Percentiles rank a stretch among this genome's conserved stretches.
Evolutionary conservation across 1,140 invertebrate species (phyloP).

Genomic region (Apis florea): DNA sequence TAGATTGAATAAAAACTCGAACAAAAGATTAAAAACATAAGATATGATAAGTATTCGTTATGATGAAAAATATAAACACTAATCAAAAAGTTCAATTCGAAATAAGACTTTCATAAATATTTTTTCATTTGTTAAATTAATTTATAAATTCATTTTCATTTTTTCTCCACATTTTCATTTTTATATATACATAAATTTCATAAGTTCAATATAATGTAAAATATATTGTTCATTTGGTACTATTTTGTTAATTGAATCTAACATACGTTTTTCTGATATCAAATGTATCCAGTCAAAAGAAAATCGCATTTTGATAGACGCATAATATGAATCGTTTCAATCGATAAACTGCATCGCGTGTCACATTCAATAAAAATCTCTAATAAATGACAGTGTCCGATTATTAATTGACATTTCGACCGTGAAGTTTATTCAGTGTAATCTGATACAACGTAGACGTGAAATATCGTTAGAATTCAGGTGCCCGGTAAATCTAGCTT

Average conservation of each 20-base stretch:
- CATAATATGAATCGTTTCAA: not conserved
- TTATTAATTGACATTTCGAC: constrained; percentile 1
- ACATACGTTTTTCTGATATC: not conserved
- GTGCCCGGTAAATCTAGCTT: constrained; percentile 50
- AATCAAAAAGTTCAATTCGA: not conserved
- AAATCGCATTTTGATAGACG: not conserved
- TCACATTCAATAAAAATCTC: not conserved
- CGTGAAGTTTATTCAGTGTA: constrained; percentile 30
- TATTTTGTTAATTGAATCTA: not conserved
- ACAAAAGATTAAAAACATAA: not conserved
- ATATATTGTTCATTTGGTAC: not conserved
- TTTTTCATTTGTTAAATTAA: not conserved
- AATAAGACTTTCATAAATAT: not conserved
- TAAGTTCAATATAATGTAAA: not conserved
- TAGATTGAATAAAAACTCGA: not conserved
- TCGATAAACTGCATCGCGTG: not conserved
- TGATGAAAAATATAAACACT: constrained; percentile 1
- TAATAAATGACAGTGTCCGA: constrained; percentile 30
- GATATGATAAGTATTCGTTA: not conserved
- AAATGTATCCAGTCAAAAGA: not conserved
- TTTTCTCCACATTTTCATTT: not conserved
- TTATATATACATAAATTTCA: not conserved
- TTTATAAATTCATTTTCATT: not conserved
- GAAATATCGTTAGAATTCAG: constrained; percentile 43
- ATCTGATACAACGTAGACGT: constrained; percentile 50